These are phyloP conservation scores for Lithodes maja DNA, from an alignment of 2,888 invertebrate genomes.

Conservation along the genomic window DNA sequence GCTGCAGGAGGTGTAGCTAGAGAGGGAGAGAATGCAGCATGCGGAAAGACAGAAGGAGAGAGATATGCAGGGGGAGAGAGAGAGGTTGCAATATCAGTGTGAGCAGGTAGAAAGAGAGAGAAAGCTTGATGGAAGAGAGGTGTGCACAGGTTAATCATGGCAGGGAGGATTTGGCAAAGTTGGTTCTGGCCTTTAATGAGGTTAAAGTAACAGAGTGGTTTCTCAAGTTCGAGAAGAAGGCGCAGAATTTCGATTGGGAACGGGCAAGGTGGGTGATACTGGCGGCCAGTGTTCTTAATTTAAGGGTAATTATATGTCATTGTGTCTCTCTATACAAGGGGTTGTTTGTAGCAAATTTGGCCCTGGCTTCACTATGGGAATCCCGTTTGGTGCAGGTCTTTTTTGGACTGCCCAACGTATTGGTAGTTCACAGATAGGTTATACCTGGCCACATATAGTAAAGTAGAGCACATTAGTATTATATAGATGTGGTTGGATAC, in stretches of 20 bases:
- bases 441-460: too few relatives aligned
- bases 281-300: not conserved
- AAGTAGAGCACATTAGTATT: too few relatives aligned
- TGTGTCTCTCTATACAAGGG: too few relatives aligned
- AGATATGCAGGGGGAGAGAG: not conserved
- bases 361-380: too few relatives aligned
- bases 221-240: not conserved
- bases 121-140: not conserved
- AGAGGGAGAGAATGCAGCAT: not conserved
- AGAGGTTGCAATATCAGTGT: too few relatives aligned
- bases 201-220: not conserved
- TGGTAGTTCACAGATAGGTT: too few relatives aligned
- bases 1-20: not conserved
- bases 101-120: constrained; percentile 9
- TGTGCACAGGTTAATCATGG: not conserved
- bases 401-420: too few relatives aligned
- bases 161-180: not conserved
- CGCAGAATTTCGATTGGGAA: not conserved
- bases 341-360: too few relatives aligned
- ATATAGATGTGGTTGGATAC: too few relatives aligned
- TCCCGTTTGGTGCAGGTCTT: too few relatives aligned
- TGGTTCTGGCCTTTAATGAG: not conserved
- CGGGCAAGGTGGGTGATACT: not conserved
- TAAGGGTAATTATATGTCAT: too few relatives aligned
- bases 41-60: not conserved